These are phyloP conservation scores for Drosophila testacea DNA, from an alignment of 2,888 invertebrate genomes.

Conservation along the genomic window DNA sequence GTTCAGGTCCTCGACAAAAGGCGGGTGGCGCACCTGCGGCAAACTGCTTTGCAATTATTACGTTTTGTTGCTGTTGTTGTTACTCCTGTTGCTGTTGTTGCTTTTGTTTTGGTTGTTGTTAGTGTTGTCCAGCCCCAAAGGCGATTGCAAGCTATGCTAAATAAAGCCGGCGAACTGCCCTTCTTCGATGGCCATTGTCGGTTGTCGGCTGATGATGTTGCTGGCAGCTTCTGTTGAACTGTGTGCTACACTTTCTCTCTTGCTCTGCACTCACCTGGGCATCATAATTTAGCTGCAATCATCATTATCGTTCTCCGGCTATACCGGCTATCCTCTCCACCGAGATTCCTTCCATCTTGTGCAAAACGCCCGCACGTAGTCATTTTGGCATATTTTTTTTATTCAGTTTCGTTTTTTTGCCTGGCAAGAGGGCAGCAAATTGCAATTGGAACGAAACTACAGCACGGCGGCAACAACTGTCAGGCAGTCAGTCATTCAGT, in stretches of 20 bases:
- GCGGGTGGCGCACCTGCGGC: constrained; percentile 79
- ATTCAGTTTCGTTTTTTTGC: constrained; percentile 17
- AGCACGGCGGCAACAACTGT: constrained; percentile 57
- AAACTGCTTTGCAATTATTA: constrained; percentile 81
- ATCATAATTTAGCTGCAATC: constrained; percentile 85
- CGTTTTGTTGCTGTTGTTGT: constrained; percentile 58
- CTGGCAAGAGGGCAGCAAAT: constrained; percentile 48
- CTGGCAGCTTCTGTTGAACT: constrained; percentile 75
- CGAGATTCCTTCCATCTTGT: constrained; percentile 54
- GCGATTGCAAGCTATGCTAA: constrained; percentile 65
- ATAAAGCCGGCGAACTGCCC: constrained; percentile 48
- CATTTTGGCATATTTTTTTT: constrained; percentile 61
- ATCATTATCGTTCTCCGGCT: constrained; percentile 81
- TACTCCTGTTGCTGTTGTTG: constrained; percentile 32
- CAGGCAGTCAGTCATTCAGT: constrained; percentile 76
- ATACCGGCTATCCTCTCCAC: constrained; percentile 31
- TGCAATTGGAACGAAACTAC: constrained; percentile 50
- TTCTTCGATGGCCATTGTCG: constrained; percentile 33
- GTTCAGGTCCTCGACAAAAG: constrained; percentile 50
- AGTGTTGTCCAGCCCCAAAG: constrained; percentile 42
- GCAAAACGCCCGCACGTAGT: constrained; percentile 78
- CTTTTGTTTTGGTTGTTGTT: constrained; percentile 17
- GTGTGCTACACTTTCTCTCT: constrained; percentile 71
- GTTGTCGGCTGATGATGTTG: constrained; percentile 67
- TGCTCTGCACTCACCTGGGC: constrained; percentile 60